Conservation (phyloP, 1,140 invertebrate species). For the Drusus annulatus region DNA sequence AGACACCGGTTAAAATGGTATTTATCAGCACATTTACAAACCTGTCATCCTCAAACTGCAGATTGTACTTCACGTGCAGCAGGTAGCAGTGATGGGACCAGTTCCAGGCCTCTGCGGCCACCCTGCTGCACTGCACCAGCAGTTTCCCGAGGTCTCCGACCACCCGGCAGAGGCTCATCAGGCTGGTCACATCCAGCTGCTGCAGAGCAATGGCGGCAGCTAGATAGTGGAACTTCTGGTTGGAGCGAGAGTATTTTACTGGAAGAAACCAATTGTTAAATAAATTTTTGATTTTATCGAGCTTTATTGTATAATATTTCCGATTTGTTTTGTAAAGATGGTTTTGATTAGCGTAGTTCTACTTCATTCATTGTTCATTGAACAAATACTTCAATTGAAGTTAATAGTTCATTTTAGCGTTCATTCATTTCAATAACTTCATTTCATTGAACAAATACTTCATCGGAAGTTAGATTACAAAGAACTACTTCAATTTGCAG, state of each 20-base stretch:
- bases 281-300: too few species aligned
- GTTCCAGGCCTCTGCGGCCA: conserved; percentile 20
- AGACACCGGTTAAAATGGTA: too few species aligned
- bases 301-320: neutral
- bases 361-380: too few species aligned
- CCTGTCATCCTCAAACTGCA: conserved; percentile 40
- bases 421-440: too few species aligned
- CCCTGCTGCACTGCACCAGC: conserved; percentile 35
- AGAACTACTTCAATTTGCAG: too few species aligned
- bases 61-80: conserved; percentile 47
- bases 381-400: too few species aligned
- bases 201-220: conserved; percentile 14
- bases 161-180: neutral
- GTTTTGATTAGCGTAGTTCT: too few species aligned
- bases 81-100: conserved; percentile 33
- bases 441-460: too few species aligned
- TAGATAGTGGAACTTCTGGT: conserved; percentile 12
- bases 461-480: too few species aligned
- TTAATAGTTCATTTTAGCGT: too few species aligned
- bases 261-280: neutral
- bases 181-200: neutral
- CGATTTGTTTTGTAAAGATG: neutral
- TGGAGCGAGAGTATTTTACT: neutral
- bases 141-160: conserved; percentile 39
- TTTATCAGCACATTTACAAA: neutral